Evolutionary conservation across 2,113 vertebrate species (phyloP).

Genomic region (Datnioides undecimradiatus): DNA sequence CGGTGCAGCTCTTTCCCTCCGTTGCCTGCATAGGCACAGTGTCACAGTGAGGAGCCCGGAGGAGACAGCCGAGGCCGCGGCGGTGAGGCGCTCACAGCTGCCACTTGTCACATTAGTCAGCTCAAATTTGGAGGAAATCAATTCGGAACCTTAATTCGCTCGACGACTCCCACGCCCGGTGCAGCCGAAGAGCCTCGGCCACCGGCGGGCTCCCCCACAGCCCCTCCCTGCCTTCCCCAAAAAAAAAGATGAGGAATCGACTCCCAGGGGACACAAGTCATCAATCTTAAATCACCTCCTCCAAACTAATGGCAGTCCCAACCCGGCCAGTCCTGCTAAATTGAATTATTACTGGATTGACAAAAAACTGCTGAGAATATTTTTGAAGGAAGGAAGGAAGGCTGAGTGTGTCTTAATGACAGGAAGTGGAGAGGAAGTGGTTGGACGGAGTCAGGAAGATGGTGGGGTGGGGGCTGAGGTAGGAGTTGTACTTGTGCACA

Average conservation of each 20-base stretch:
- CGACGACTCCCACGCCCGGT: constrained; percentile 83
- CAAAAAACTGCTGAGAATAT: constrained; percentile 83
- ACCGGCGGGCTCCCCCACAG: constrained; percentile 33
- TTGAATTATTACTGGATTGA: constrained; percentile 87
- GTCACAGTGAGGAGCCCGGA: constrained; percentile 86
- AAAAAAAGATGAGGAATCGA: constrained; percentile 70
- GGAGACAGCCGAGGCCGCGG: constrained; percentile 82
- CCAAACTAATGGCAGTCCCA: constrained; percentile 84
- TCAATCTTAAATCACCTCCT: constrained; percentile 87
- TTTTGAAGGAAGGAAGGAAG: constrained; percentile 73
- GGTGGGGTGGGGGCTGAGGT: not conserved
- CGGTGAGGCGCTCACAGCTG: constrained; percentile 83
- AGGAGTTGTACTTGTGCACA: constrained; percentile 43
- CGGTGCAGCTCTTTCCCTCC: constrained; percentile 64
- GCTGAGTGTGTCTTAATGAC: constrained; percentile 79
- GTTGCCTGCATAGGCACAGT: constrained; percentile 73
- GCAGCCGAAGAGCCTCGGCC: constrained; percentile 76
- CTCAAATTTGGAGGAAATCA: constrained; percentile 87
- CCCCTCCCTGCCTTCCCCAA: constrained; percentile 13
- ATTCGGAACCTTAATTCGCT: constrained; percentile 86
- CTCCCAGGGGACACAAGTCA: constrained; percentile 85
- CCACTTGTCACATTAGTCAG: constrained; percentile 87
- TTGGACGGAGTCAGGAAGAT: constrained; percentile 56
- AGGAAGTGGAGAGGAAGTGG: constrained; percentile 75
- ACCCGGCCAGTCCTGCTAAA: constrained; percentile 81